Evolutionary conservation across 2,888 invertebrate genomes (phyloP), one percentile per base, ranked within the genome.

Genomic region (Cryptocephalus primarius): DNA sequence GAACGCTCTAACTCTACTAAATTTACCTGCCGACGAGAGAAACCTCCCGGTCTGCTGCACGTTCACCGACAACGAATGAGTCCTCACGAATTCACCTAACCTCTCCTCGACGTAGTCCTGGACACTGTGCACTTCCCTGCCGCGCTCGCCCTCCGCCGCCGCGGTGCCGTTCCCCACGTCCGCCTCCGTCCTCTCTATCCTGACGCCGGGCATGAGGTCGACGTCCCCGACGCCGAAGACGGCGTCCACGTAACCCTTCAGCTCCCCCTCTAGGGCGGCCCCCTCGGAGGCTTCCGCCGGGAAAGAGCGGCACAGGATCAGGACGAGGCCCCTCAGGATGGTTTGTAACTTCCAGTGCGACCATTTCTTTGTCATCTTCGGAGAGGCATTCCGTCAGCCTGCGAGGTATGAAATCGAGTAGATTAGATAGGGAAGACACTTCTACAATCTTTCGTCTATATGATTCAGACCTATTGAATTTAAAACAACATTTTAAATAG

Each of bases 11-110:
- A 4, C 22, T 22, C 22, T 22, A 22, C 22, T 22, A 22, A 6
- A 22, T 22, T 36, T 42, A 48, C 51, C 48, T 47, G 52, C 43
- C 10, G 52, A 52, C 14, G 46, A 71, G 49, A 82, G 73, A 40
- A 80, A 70, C 51, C 81, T 73, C 1, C 82, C 82, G 9, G 82
- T 78, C 62, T 81, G 77, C 0, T 84, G 80, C 42, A 86, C 61
- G 59, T 80, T 80, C 8, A 87, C 77, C 32, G 80, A 77, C 31
- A 86, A 60, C 40, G 76, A 76, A 66, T 79, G 83, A 45, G 72
- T 76, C 43, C 76, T 72, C 3, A 78, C 71, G 60, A 78, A 82
- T 55, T 75, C 70, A 54, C 78, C 75, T 36, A 82, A 67, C 60
- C 77, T 78, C 53, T 76, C 75, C 48, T 75, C 66, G 50, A 81